Percentiles rank a stretch among this genome's conserved stretches.
These are phyloP conservation scores for Amiota communis DNA, from an alignment of 2,888 invertebrate species.

Conservation along the genomic window DNA sequence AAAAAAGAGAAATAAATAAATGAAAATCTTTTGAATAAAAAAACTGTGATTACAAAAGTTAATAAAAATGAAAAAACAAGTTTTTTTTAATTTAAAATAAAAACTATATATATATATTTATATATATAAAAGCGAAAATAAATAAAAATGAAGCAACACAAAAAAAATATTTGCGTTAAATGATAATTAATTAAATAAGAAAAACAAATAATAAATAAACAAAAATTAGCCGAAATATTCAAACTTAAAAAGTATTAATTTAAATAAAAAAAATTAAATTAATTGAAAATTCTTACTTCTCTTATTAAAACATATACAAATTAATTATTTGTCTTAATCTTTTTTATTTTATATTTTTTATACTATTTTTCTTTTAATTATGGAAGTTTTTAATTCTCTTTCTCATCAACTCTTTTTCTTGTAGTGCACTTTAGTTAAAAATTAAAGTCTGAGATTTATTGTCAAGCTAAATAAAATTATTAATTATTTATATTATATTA, in stretches of 20 bases:
- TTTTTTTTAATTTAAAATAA: slow-evolving; percentile 50
- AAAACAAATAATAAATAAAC: slow-evolving; percentile 51
- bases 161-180: slow-evolving; percentile 27
- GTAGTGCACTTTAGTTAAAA: slow-evolving; percentile 68
- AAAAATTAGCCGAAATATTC: slow-evolving; percentile 60
- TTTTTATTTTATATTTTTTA: slow-evolving; percentile 42
- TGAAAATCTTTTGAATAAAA: slow-evolving; percentile 42
- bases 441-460: slow-evolving; percentile 69
- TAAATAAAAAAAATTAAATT: slow-evolving; percentile 35
- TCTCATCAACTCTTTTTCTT: slow-evolving; percentile 44
- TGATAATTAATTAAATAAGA: slow-evolving; percentile 39
- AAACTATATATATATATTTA: slow-evolving; percentile 10
- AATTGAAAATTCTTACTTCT: slow-evolving; percentile 31
- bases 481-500: slow-evolving; percentile 22
- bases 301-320: slow-evolving; percentile 46
- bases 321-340: slow-evolving; percentile 37
- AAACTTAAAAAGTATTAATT: slow-evolving; percentile 56
- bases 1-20: slow-evolving; percentile 66
- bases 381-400: background rate
- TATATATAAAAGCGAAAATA: slow-evolving; percentile 15
- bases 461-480: slow-evolving; percentile 56
- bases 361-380: slow-evolving; percentile 36
- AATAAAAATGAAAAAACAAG: slow-evolving; percentile 47
- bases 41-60: slow-evolving; percentile 65
- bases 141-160: background rate